These are phyloP conservation scores for Pararge aegeria DNA, from an alignment of 1,140 invertebrate genomes.

Conservation along the genomic window DNA sequence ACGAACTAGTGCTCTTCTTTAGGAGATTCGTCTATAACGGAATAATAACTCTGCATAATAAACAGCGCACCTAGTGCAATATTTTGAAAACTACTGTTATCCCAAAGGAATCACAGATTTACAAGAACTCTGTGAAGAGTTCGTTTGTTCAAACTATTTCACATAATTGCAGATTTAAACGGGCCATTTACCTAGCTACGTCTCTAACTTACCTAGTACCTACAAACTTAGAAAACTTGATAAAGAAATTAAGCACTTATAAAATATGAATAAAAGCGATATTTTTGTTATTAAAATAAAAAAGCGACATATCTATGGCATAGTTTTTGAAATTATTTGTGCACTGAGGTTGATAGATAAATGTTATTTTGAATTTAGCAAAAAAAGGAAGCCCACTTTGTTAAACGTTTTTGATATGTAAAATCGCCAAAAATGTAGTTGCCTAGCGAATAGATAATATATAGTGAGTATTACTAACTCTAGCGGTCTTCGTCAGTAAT, in stretches of 20 bases:
- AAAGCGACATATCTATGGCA: conserved; percentile 46
- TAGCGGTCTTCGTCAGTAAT: conserved; percentile 32
- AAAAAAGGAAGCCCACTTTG: conserved; percentile 17
- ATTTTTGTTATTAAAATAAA: conserved; percentile 48
- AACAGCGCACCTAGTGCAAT: too few species aligned
- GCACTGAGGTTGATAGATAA: conserved; percentile 25
- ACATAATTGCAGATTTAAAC: not conserved
- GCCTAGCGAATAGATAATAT: conserved; percentile 28
- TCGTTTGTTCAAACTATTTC: too few species aligned
- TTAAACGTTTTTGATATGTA: conserved; percentile 22
- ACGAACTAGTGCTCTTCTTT: too few species aligned
- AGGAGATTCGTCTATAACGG: too few species aligned
- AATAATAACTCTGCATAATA: too few species aligned
- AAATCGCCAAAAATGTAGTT: conserved; percentile 41
- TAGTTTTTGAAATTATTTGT: conserved; percentile 23
- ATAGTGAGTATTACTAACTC: conserved; percentile 32
- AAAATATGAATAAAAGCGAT: conserved; percentile 24
- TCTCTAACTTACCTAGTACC: not conserved
- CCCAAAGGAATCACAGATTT: too few species aligned
- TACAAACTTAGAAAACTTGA: not conserved
- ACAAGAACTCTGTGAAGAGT: too few species aligned
- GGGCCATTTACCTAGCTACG: not conserved
- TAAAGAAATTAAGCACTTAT: conserved; percentile 36
- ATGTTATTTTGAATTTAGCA: conserved; percentile 5
- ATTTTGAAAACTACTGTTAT: too few species aligned